Conservation (phyloP, 2,113 vertebrate species). For the Takifugu flavidus region DNA sequence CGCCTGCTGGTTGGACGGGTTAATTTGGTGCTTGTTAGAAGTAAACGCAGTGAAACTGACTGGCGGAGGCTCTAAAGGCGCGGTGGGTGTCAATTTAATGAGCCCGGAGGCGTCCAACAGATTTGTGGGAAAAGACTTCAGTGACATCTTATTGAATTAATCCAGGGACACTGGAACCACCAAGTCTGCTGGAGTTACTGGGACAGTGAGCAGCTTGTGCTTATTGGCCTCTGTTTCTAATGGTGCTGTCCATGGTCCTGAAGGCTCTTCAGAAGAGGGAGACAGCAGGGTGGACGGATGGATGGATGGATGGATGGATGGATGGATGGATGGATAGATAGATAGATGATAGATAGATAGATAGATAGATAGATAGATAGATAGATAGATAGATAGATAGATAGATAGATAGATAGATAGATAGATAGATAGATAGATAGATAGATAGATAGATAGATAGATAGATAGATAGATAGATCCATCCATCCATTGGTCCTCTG, state of each 20-base stretch:
- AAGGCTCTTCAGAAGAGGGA: constrained; percentile 9
- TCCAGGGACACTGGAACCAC: too few species aligned
- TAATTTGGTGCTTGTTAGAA: constrained; percentile 19
- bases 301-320: too few species aligned
- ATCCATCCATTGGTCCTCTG: too few species aligned
- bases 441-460: too few species aligned
- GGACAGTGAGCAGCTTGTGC: not conserved
- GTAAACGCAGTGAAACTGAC: constrained; percentile 11
- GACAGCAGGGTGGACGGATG: not conserved
- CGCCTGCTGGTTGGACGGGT: not conserved
- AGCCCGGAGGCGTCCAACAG: not conserved
- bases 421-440: too few species aligned
- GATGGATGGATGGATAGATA: too few species aligned
- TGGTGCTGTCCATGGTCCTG: constrained; percentile 51
- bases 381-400: too few species aligned
- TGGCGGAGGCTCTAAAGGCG: not conserved
- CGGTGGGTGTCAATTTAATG: not conserved
- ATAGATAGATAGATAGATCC: constrained; percentile 1
- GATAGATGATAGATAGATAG: too few species aligned
- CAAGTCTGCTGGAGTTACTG: too few species aligned
- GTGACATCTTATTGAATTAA: not conserved
- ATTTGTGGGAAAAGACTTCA: not conserved
- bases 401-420: too few species aligned
- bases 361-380: too few species aligned
- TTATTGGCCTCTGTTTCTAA: not conserved